Base-by-base conservation (phyloP, 2,113 vertebrate genomes). In the Athene cunicularia region DNA sequence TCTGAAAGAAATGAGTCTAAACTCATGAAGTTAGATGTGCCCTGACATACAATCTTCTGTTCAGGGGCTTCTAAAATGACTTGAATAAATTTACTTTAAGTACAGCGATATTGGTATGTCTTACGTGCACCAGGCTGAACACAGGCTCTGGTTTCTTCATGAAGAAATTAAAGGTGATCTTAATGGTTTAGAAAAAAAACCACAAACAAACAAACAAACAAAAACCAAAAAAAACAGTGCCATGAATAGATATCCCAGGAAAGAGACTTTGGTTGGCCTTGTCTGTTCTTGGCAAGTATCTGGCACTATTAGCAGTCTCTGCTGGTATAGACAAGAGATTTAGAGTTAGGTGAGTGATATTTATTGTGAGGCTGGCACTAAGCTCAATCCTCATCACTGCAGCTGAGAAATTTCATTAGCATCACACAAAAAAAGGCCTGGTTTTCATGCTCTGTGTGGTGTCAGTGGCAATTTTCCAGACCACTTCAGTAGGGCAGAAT, bases 401-500 rank as follows among this genome's bases (percentile, higher is more conserved):
- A 93, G 88, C 84, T 96, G 90, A 92, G 76, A 88, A 90, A 95
- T 95, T 95, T 88, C 93, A 81, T 94, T 86, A 93, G 62, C 45
- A 77, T 59, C 79, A 58, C 73, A 70, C 63, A 55, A 63, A 91
- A 91, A 87, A 95, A 81, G 60, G 53, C 52, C 76, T 77, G 76
- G 72, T 49, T 80, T 93, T 81, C 91, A 49, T 81, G 73, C 43
- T 81, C 83, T 17, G 5, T 62, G 80, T 68, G 41, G 70, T 91
- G 83, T 75, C 83, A 66, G 70, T 80, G 74, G 73, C 86, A 95
- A 85, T 93, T 82, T 91, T 86, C 89, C 77, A 93, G 84, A 67
- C 50, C 37, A 80, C 56, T 94, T 88, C 89, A 80, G 18, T 4
- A 70, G 71, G 82, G 80, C 39, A 92, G 86, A 88, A 86, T 56